Conservation (phyloP, 1,140 invertebrate species). For the Thaumetopoea pityocampa region DNA sequence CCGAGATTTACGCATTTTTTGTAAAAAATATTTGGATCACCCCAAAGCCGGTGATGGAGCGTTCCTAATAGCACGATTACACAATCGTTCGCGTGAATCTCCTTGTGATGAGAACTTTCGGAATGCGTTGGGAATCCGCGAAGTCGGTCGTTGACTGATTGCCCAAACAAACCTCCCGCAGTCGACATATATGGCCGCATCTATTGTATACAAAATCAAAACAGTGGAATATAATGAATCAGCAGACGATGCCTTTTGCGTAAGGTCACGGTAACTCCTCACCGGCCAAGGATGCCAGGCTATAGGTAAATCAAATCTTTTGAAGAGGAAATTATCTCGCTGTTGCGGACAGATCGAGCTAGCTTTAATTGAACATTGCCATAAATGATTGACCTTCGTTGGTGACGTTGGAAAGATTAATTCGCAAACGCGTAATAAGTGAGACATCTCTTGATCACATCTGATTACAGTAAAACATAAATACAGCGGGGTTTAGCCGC, state of each 20-base stretch:
- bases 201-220: slow-evolving; percentile 36
- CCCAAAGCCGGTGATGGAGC: slow-evolving; percentile 26
- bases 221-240: slow-evolving; percentile 45
- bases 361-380: slow-evolving; percentile 47
- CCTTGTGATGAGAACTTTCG: slow-evolving; percentile 39
- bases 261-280: slow-evolving; percentile 47
- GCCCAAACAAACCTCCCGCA: slow-evolving; percentile 36
- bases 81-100: slow-evolving; percentile 60
- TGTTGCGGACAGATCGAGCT: slow-evolving; percentile 24
- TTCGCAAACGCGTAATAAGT: slow-evolving; percentile 33
- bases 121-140: slow-evolving; percentile 42
- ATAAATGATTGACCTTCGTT: slow-evolving; percentile 41
- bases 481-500: neutral
- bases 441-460: slow-evolving; percentile 3
- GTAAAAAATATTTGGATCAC: too few relatives aligned
- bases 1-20: too few relatives aligned
- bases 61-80: slow-evolving; percentile 42
- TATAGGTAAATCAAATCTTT: slow-evolving; percentile 49
- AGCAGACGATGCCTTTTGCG: slow-evolving; percentile 38
- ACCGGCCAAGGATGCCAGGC: slow-evolving; percentile 31
- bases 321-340: slow-evolving; percentile 35
- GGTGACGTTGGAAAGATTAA: slow-evolving; percentile 40
- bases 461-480: neutral
- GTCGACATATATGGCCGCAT: slow-evolving; percentile 24
- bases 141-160: slow-evolving; percentile 44